Conservation (phyloP, 1,140 invertebrate species). For the Drosophila kepulauana region DNA sequence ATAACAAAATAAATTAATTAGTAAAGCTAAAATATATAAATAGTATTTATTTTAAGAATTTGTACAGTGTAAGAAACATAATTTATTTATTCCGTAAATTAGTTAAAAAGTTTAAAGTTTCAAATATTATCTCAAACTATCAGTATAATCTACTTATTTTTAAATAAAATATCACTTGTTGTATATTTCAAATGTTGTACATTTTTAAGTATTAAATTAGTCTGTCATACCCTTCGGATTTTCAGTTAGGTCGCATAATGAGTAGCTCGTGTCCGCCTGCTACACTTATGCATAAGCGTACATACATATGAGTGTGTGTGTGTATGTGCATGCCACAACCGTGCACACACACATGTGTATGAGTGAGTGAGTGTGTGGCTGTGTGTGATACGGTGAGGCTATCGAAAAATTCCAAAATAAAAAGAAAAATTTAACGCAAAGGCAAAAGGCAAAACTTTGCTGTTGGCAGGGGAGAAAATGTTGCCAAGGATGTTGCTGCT, state of each 20-base stretch:
- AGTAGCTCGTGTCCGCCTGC: constrained; percentile 64
- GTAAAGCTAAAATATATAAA: too few species aligned
- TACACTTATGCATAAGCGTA: constrained; percentile 43
- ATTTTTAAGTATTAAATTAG: too few species aligned
- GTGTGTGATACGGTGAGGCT: constrained; percentile 58
- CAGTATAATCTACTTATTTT: too few species aligned
- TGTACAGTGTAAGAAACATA: too few species aligned
- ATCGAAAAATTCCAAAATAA: constrained; percentile 84
- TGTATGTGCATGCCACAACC: constrained; percentile 25
- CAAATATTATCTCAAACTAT: too few species aligned
- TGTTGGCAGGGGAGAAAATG: constrained; percentile 27
- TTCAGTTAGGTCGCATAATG: constrained; percentile 49
- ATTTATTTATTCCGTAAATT: too few species aligned
- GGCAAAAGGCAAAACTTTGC: constrained; percentile 74
- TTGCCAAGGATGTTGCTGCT: constrained; percentile 26
- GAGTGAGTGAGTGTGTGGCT: constrained; percentile 27
- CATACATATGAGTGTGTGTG: constrained; percentile 29
- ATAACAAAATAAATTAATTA: too few species aligned
- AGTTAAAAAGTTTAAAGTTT: too few species aligned
- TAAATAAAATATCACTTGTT: too few species aligned
- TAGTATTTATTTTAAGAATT: too few species aligned
- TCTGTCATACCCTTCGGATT: constrained; percentile 6
- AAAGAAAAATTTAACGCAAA: constrained; percentile 82
- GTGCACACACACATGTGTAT: constrained; percentile 1
- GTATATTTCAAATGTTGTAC: too few species aligned